Evolutionary conservation across 2,888 invertebrate genomes (phyloP), one percentile per base, ranked within the genome.

Genomic region (Craniophora ligustri): DNA sequence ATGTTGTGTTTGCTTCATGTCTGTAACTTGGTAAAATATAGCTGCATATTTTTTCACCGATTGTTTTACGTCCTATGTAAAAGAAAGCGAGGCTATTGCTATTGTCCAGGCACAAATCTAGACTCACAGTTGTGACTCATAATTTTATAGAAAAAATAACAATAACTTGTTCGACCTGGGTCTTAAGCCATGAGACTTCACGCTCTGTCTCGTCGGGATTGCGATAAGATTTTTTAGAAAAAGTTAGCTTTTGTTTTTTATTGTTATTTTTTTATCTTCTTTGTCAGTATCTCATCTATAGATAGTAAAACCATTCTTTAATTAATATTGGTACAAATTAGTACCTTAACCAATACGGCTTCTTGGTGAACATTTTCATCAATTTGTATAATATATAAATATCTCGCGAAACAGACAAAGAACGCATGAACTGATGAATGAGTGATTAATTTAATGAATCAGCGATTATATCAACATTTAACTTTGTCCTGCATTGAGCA

Each of bases 391-490:
- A n/a, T 2, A 0, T 10, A 10, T 23, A 23, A 26, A 10, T 51
- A 31, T 21, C 13, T 35, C 11, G 15, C 59, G 41, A 45, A 54
- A 31, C 26, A 2, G 54, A 59, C 54, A 59, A 11, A 30, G 39
- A 36, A 10, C 35, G 11, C 35, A 59, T 36, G 11, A 11, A 36
- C 53, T 36, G 18, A 59, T 59, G 45, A 50, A 58, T 30, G n/a
- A 48, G 8, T 32, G 44, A 53, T 40, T 44, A 35, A 40, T 59
- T 59, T 14, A 44, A 59, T 55, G 28, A 46, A 51, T 51, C 14
- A 31, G 16, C 8, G 23, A 21, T 23, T 44, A 44, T 14, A 42
- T 41, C 15, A 53, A 41, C 11, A 60, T 42, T 54, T 10, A 42
- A 11, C n/a, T 5, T 21, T 28, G 59, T 11, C n/a, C 14, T 36